These are phyloP conservation scores for Drosophila neonasuta DNA, from an alignment of 2,888 invertebrate species.

Conservation along the genomic window DNA sequence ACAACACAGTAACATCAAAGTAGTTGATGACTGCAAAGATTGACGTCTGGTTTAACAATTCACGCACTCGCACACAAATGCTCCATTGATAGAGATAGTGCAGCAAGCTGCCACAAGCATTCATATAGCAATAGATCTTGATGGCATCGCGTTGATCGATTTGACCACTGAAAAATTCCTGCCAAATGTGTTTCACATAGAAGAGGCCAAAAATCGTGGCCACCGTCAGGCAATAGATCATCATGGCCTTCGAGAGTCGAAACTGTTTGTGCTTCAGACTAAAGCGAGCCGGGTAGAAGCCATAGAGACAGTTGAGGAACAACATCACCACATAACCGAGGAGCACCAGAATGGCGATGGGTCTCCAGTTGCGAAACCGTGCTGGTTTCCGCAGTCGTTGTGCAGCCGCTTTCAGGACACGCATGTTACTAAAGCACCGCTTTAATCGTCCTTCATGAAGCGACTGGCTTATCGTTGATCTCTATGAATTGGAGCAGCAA, in stretches of 20 bases:
- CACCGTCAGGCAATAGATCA: constrained; percentile 8
- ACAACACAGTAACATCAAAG: constrained; percentile 52
- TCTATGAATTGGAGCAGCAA: background rate
- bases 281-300: constrained; percentile 7
- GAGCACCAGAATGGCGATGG: constrained; percentile 2
- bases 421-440: constrained; percentile 15
- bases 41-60: constrained; percentile 54
- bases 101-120: constrained; percentile 57
- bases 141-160: constrained; percentile 66
- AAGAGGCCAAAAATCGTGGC: background rate
- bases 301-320: constrained; percentile 6
- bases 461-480: background rate
- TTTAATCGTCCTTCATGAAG: background rate
- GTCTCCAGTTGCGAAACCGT: background rate
- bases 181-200: constrained; percentile 14
- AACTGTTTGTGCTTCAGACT: background rate
- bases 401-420: background rate
- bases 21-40: constrained; percentile 56
- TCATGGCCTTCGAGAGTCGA: background rate
- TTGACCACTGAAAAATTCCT: constrained; percentile 14
- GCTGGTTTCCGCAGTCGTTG: background rate
- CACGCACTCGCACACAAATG: constrained; percentile 9
- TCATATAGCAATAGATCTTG: constrained; percentile 73
- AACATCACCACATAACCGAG: background rate
- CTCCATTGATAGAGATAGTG: constrained; percentile 60